Percentiles rank a stretch among this genome's conserved stretches.
phyloP scores from a whole-genome alignment of 37 sponge, comb jelly and placozoan genomes.

The Bolinopsis microptera region DNA sequence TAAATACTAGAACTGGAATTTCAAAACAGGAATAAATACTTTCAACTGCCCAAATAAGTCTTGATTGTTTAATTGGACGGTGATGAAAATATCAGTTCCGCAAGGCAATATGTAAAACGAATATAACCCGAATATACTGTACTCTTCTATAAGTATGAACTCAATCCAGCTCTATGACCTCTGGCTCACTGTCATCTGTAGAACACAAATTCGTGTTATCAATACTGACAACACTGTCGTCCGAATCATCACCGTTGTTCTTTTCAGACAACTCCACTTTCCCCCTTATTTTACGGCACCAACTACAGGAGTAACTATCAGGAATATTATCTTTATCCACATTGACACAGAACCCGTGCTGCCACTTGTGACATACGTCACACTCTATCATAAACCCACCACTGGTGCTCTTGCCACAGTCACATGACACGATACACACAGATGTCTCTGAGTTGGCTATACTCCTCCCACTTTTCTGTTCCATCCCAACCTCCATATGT shows the following conservation, averaged over 20 bases:
- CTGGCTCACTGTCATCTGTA: conserved; percentile 65
- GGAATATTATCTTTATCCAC: conserved; percentile 19
- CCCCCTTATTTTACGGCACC: not conserved
- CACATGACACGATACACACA: conserved; percentile 44
- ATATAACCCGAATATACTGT: too few relatives aligned
- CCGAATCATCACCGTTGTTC: not conserved
- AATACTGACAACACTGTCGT: conserved; percentile 36
- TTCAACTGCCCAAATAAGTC: too few relatives aligned
- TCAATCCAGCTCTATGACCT: conserved; percentile 25
- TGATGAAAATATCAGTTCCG: too few relatives aligned
- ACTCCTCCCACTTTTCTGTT: not conserved
- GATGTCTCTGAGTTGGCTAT: conserved; percentile 31
- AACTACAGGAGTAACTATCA: not conserved
- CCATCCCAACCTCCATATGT: conserved; percentile 59
- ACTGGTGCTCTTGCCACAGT: conserved; percentile 47
- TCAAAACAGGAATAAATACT: too few relatives aligned
- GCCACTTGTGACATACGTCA: conserved; percentile 58
- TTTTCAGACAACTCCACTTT: not conserved
- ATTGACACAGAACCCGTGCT: conserved; percentile 51
- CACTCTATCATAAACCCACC: conserved; percentile 63
- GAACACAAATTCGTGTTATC: conserved; percentile 35
- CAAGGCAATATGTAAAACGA: too few relatives aligned
- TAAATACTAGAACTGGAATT: too few relatives aligned
- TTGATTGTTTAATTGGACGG: too few relatives aligned
- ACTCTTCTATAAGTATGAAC: not conserved